These are phyloP conservation scores for Cabera pusaria DNA, from an alignment of 2,888 invertebrate species.

Conservation along the genomic window DNA sequence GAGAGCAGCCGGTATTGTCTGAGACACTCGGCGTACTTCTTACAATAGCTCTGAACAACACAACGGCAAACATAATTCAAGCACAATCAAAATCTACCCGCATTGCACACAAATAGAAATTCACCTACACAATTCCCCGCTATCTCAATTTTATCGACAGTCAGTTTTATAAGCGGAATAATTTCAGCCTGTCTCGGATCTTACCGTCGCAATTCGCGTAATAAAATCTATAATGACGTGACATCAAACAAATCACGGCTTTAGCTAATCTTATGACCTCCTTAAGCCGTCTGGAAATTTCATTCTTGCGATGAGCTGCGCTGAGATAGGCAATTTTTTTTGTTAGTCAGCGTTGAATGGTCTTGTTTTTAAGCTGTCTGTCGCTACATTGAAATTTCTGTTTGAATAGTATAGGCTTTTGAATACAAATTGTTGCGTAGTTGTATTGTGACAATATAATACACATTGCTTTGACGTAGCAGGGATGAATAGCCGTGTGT, in stretches of 20 bases:
- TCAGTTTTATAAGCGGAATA: constrained; percentile 32
- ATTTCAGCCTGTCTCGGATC: constrained; percentile 35
- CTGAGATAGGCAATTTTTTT: constrained; percentile 21
- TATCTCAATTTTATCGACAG: constrained; percentile 23
- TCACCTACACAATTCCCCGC: constrained; percentile 16
- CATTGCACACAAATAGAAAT: constrained; percentile 37
- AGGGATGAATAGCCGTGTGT: too few relatives aligned
- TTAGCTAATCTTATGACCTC: constrained; percentile 44
- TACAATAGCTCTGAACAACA: constrained; percentile 34
- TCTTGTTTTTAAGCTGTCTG: constrained; percentile 10
- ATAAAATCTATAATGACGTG: constrained; percentile 46
- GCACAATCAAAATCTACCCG: constrained; percentile 56
- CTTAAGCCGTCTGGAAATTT: constrained; percentile 33
- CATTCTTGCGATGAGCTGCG: constrained; percentile 14
- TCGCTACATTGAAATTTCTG: neutral
- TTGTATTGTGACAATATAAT: too few relatives aligned
- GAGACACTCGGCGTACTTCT: constrained; percentile 4
- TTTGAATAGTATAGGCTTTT: constrained; percentile 1
- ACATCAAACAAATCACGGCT: constrained; percentile 46
- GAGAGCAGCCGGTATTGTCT: constrained; percentile 30
- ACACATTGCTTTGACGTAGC: too few relatives aligned
- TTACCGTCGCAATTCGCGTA: constrained; percentile 34
- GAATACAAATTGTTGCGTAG: too few relatives aligned
- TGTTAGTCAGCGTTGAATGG: constrained; percentile 18
- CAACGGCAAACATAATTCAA: constrained; percentile 44